A percentile compares a stretch with the other conserved stretches of the same genome.
Conservation (phyloP, 2,797 vertebrate genomes). For the Falco novaeseelandiae region DNA sequence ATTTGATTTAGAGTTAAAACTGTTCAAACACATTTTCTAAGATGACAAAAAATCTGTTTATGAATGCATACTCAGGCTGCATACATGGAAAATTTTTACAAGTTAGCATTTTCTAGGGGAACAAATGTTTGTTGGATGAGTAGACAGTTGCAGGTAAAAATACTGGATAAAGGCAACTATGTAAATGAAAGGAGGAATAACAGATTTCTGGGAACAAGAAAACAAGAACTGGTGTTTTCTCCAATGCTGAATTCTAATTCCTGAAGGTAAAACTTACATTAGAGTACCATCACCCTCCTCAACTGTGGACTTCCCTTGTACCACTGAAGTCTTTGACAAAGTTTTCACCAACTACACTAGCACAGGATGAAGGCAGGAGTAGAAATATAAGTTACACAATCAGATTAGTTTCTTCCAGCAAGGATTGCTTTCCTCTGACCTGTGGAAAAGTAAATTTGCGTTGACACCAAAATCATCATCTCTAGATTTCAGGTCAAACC, state of each 20-base stretch:
- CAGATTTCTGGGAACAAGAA: not conserved
- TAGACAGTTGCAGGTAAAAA: not conserved
- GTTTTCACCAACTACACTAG: not conserved
- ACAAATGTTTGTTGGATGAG: not conserved
- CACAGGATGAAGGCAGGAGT: not conserved
- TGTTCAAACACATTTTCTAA: not conserved
- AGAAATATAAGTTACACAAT: not conserved
- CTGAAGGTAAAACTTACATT: accelerated
- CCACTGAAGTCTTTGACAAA: not conserved
- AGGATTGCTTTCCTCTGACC: not conserved
- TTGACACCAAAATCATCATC: not conserved
- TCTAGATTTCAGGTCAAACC: not conserved
- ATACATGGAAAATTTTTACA: not conserved
- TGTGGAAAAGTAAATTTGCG: not conserved
- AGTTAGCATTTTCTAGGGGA: not conserved
- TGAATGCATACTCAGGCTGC: not conserved
- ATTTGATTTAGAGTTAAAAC: not conserved
- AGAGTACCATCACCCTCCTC: not conserved
- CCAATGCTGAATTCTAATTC: not conserved
- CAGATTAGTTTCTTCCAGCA: not conserved
- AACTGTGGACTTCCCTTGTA: not conserved
- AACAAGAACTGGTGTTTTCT: not conserved
- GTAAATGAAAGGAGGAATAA: not conserved
- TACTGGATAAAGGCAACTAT: not conserved
- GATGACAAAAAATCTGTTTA: not conserved